These are phyloP conservation scores for Ridgeia piscesae DNA, from an alignment of 1,140 invertebrate species.

Conservation along the genomic window DNA sequence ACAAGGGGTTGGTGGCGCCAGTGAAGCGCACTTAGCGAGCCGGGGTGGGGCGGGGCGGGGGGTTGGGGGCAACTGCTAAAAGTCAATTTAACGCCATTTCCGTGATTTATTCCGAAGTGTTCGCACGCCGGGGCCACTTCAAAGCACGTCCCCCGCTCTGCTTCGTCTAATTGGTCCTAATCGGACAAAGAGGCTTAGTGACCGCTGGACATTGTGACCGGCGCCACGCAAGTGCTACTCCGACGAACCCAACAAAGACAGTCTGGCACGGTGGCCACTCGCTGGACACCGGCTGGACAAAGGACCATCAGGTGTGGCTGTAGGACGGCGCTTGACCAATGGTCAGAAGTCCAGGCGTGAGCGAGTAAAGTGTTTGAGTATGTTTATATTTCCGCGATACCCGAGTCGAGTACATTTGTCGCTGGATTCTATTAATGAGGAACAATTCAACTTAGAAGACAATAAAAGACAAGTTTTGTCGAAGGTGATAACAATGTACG, in stretches of 20 bases:
- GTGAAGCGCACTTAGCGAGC: not conserved
- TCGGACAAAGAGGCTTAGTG: not conserved
- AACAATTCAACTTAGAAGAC: not conserved
- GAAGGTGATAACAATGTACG: not conserved
- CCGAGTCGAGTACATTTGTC: not conserved
- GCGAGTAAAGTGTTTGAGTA: not conserved
- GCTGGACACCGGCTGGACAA: not conserved
- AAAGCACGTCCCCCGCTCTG: not conserved
- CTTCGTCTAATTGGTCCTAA: not conserved
- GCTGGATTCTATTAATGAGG: not conserved
- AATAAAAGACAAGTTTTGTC: not conserved
- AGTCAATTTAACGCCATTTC: conserved; percentile 1
- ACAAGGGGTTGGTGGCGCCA: not conserved
- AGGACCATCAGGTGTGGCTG: not conserved
- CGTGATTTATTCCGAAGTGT: not conserved
- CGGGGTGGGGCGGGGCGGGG: too few relatives aligned
- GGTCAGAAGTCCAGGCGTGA: not conserved
- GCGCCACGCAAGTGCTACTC: not conserved
- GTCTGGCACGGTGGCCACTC: not conserved
- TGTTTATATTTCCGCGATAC: not conserved
- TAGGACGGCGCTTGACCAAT: not conserved
- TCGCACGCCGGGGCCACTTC: not conserved
- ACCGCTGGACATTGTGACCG: not conserved
- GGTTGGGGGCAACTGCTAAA: not conserved
- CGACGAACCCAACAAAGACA: not conserved